Evolutionary conservation across 2,888 invertebrate genomes (phyloP), one percentile per base, ranked within the genome.

Genomic region (Helicoverpa assulta): DNA sequence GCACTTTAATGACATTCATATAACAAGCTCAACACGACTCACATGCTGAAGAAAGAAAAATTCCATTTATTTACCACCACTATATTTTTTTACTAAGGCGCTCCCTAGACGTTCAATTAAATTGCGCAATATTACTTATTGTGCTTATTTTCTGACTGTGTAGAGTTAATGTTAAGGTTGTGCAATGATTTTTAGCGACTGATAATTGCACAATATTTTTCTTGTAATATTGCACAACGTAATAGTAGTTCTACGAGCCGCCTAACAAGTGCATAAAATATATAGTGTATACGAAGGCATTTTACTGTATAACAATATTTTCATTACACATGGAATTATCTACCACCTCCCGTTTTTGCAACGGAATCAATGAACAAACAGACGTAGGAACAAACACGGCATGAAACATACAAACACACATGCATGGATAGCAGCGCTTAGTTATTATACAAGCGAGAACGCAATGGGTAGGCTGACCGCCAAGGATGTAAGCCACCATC

Each of bases 351-450:
- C 19, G 26, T 54, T n/a, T 61, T 59, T 59, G 47, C 60, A 72
- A 76, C 58, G 59, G 50, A 71, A 72, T 67, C 55, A 26, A 63
- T 50, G 47, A 19, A 33, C 54, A 58, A 56, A 50, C 52, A 53
- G 47, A 58, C 52, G 65, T 50, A 52, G 47, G 40, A 56, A 59
- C 43, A 65, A 52, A 72, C 70, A 75, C 60, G 62, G 43, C 73
- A 73, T 63, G 77, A 55, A 76, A 62, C 67, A 68, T 55, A 79
- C 66, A 68, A 69, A 69, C 64, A 70, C 64, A 70, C 62, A 68
- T 53, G 70, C 78, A 78, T 74, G 78, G 68, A 73, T 50, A 51
- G 67, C 80, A 40, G 43, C 64, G 10, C 64, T 37, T n/a, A 66
- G 72, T n/a, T 47, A 58, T 33, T 67, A 67, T 19, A 33, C 67